Evolutionary conservation across 2,113 vertebrate species (phyloP).

Genomic region (Nyctibius bracteatus): DNA sequence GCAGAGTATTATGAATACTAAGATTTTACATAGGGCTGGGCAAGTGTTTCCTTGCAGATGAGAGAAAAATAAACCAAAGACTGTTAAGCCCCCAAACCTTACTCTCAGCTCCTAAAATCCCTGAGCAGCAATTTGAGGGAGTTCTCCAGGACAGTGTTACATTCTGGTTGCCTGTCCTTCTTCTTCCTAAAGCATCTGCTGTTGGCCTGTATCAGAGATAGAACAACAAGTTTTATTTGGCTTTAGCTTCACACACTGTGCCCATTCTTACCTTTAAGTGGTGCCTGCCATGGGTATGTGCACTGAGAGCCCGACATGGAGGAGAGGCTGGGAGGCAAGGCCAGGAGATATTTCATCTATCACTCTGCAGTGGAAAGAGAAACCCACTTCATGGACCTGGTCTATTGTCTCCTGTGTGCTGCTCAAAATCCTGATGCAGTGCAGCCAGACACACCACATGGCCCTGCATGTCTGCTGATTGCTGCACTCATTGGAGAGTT

Average conservation of each 20-base stretch:
- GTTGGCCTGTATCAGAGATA: background rate
- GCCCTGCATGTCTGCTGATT: background rate
- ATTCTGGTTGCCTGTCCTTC: background rate
- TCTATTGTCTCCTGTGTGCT: background rate
- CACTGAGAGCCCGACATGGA: fast-evolving
- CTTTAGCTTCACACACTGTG: background rate
- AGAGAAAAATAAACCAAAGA: background rate
- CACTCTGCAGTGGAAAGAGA: background rate
- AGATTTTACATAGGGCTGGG: background rate
- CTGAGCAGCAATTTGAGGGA: background rate
- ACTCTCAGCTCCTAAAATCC: background rate
- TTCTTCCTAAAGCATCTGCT: background rate
- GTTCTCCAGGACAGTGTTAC: background rate
- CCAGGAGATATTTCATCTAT: background rate
- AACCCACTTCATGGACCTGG: background rate
- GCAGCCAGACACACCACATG: background rate
- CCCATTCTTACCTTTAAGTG: background rate
- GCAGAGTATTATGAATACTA: background rate
- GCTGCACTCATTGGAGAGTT: background rate
- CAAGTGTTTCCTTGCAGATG: background rate
- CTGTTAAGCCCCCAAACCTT: background rate
- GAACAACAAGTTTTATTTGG: background rate
- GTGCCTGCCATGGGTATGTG: background rate
- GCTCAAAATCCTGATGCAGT: background rate
- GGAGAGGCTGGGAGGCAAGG: background rate